Base-by-base conservation (phyloP, 23 tunicate genomes). In the Botrylloides violaceus region DNA sequence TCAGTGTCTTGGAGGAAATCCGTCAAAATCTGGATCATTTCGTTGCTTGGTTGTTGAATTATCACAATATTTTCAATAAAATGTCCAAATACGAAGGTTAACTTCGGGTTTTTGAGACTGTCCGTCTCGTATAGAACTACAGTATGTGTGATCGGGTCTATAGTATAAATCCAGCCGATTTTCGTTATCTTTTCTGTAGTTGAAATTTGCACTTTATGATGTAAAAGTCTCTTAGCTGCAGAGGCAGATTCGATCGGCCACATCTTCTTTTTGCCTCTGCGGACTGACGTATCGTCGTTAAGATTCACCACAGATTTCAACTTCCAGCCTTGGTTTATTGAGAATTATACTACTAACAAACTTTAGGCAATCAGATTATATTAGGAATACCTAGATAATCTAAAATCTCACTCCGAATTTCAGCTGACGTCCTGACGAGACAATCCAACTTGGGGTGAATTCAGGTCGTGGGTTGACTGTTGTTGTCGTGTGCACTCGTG, bases 161-260 rank as follows among this genome's bases (percentile, higher is more conserved):
- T 59, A 20, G 84, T 79, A 30, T 71, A 79, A 25, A 79, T 70
- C 84, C 84, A 79, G 29, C 84, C 84, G 39, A 71, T 60, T 32
- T 58, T 25, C 29, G 34, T 56, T 37, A 2, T 58, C 30, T 34
- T 35, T 19, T 59, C 84, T 30, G 0, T 48, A 18, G 58, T 59
- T 24, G 19, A 22, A 23, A 79, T 70, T 23, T 75, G 32, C 3
- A 79, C 77, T 71, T 68, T 66, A 22, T 78, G 82, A 57, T 66
- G 0, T 3, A 78, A 27, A 50, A 50, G 53, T 21, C 66, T 3
- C 18, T 34, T 2, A 66, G 48, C 36, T 2, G 35, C 72, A 36
- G 3, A 23, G 4, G 61, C 27, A 33, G 80, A 76, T 9, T 32
- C 4, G 15, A 33, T 34, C 28, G 39, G 49, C 80, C 80, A 76